Conservation (phyloP, 2,113 vertebrate genomes). For the Pedetes capensis region DNA sequence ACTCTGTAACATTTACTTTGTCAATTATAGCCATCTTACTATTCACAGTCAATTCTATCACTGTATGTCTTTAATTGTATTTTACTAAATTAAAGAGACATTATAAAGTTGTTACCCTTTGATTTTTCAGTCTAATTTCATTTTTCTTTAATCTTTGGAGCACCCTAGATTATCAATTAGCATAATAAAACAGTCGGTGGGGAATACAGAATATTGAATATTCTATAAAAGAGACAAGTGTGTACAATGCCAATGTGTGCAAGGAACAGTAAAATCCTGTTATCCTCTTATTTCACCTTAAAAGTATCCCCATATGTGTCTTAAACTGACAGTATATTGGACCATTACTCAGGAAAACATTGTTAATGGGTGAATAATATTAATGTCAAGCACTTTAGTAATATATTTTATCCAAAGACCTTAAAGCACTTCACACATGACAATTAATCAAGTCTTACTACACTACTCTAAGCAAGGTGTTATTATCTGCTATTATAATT, state of each 20-base stretch:
- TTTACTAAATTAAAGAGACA: slow-evolving; percentile 86
- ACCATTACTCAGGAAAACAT: slow-evolving; percentile 60
- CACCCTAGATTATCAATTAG: slow-evolving; percentile 84
- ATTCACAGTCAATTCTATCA: slow-evolving; percentile 83
- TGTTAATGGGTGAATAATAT: slow-evolving; percentile 66
- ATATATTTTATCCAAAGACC: slow-evolving; percentile 62
- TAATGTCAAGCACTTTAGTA: slow-evolving; percentile 56
- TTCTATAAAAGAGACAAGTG: slow-evolving; percentile 70
- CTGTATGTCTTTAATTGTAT: slow-evolving; percentile 86
- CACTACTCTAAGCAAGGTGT: slow-evolving; percentile 60
- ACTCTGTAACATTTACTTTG: slow-evolving; percentile 80
- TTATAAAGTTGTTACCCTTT: slow-evolving; percentile 88
- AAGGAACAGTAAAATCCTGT: slow-evolving; percentile 20
- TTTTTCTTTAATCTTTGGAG: slow-evolving; percentile 86
- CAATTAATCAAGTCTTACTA: slow-evolving; percentile 70
- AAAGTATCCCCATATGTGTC: background rate
- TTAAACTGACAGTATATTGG: slow-evolving; percentile 44
- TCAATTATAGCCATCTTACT: slow-evolving; percentile 81
- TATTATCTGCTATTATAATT: slow-evolving; percentile 78
- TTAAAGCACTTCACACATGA: slow-evolving; percentile 51
- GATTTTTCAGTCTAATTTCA: slow-evolving; percentile 86
- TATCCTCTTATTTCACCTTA: slow-evolving; percentile 29
- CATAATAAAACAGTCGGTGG: slow-evolving; percentile 84
- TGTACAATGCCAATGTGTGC: slow-evolving; percentile 30
- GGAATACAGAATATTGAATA: slow-evolving; percentile 79